phyloP scores from a whole-genome alignment of 2,113 vertebrate genomes.

The Theristicus caerulescens region DNA sequence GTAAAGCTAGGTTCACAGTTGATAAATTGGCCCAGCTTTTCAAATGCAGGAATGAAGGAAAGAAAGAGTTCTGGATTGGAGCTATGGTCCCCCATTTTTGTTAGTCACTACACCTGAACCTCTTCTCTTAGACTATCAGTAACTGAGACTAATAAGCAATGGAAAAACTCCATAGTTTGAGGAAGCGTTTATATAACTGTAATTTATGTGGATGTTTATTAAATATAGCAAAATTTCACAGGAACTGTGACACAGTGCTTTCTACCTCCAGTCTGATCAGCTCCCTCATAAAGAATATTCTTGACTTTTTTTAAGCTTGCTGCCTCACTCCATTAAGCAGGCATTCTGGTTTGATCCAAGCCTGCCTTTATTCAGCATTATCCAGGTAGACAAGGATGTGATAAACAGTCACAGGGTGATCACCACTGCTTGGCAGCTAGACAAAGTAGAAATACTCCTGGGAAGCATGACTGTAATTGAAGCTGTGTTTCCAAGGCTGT shows the following conservation, averaged over 20 bases:
- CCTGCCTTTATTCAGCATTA: neutral
- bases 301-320: neutral
- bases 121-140: neutral
- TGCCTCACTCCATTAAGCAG: neutral
- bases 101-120: neutral
- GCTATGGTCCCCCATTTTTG: neutral
- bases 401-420: neutral
- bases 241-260: conserved; percentile 19
- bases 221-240: conserved; percentile 31
- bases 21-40: neutral
- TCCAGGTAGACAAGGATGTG: neutral
- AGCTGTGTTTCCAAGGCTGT: neutral
- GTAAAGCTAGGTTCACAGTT: neutral
- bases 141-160: neutral
- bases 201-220: conserved; percentile 41
- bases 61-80: neutral
- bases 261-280: conserved; percentile 15
- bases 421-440: neutral
- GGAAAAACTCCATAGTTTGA: neutral
- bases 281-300: neutral
- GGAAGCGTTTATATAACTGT: conserved; percentile 30
- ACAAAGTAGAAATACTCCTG: neutral
- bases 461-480: neutral
- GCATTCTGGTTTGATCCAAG: neutral
- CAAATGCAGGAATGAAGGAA: neutral